A percentile compares a stretch with the other conserved stretches of the same genome.
These are phyloP conservation scores for Sinocyclocheilus grahami DNA, from an alignment of 2,113 vertebrate species.

Conservation along the genomic window DNA sequence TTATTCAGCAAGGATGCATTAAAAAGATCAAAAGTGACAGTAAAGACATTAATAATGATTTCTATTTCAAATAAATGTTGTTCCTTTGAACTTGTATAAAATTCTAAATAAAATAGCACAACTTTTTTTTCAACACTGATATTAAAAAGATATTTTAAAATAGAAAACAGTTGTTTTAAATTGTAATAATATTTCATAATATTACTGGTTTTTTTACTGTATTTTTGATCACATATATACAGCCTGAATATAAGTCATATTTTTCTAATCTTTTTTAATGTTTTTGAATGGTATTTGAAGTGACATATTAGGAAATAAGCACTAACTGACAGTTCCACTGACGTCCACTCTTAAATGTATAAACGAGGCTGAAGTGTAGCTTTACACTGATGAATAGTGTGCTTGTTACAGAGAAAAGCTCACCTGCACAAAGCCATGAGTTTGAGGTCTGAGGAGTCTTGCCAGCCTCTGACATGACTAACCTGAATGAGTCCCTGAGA, in stretches of 20 bases:
- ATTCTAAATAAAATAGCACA: not conserved
- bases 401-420: not conserved
- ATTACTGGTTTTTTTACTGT: not conserved
- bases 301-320: not conserved
- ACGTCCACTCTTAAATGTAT: not conserved
- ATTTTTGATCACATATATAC: not conserved
- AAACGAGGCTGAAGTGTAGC: not conserved
- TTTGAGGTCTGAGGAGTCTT: slow-evolving; percentile 48
- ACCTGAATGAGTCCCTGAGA: slow-evolving; percentile 55
- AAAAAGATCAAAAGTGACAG: not conserved
- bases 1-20: not conserved
- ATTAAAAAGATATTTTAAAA: not conserved
- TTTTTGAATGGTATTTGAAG: not conserved
- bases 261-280: not conserved
- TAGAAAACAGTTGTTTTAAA: too few species aligned
- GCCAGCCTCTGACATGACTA: slow-evolving; percentile 47
- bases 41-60: not conserved
- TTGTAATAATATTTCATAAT: not conserved
- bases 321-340: not conserved
- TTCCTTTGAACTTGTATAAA: not conserved
- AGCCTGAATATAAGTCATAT: too few species aligned
- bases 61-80: not conserved
- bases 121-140: not conserved
- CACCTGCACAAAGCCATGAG: slow-evolving; percentile 57
- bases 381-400: slow-evolving; percentile 2